These are phyloP conservation scores for Muscina levida DNA, from an alignment of 2,888 invertebrate genomes.

Conservation along the genomic window DNA sequence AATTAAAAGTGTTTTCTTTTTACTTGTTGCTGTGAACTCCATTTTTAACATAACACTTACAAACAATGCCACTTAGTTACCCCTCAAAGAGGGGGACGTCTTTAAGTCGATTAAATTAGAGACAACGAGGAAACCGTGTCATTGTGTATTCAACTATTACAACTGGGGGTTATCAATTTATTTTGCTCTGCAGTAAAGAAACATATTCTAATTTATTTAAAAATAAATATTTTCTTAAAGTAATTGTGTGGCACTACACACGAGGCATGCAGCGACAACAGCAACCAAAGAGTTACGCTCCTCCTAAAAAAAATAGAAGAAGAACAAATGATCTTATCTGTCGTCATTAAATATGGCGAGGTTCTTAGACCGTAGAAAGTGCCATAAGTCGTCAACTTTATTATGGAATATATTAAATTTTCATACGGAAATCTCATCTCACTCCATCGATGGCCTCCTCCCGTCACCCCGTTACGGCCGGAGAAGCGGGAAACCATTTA, in stretches of 20 bases:
- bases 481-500: conserved; percentile 44
- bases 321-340: conserved; percentile 57
- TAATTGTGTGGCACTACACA: conserved; percentile 34
- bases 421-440: background rate
- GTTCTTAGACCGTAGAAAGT: conserved; percentile 18
- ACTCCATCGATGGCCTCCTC: conserved; percentile 39
- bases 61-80: too few species aligned
- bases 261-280: background rate
- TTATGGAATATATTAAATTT: too few species aligned
- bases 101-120: too few species aligned
- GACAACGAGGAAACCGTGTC: conserved; percentile 36
- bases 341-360: conserved; percentile 39
- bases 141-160: background rate
- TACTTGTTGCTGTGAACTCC: too few species aligned
- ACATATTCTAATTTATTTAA: conserved; percentile 38
- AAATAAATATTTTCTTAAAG: conserved; percentile 30
- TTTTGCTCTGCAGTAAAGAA: conserved; percentile 4
- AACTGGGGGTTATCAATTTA: conserved; percentile 37
- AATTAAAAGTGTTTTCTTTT: too few species aligned
- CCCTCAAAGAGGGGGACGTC: too few species aligned
- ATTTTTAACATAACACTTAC: too few species aligned
- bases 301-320: conserved; percentile 45
- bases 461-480: background rate
- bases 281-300: conserved; percentile 38
- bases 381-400: conserved; percentile 49